phyloP scores from a whole-genome alignment of 1,140 invertebrate species.

The Halesus radiatus region DNA sequence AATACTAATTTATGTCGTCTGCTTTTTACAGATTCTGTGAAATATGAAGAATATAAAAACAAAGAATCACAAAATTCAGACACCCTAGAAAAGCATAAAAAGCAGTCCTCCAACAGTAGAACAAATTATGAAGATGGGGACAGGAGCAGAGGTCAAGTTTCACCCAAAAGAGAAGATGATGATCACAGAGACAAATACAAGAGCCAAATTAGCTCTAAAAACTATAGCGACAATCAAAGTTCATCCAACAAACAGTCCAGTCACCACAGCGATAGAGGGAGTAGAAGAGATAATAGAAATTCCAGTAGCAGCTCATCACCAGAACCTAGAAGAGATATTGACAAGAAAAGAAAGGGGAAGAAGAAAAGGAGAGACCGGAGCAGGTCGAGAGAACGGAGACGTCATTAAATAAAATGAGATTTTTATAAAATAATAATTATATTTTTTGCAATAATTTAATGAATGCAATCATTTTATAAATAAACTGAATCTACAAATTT shows the following conservation, averaged over 20 bases:
- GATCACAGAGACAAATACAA: neutral
- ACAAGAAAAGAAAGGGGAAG: constrained; percentile 69
- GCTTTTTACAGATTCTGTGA: constrained; percentile 74
- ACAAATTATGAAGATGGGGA: neutral
- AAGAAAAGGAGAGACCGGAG: constrained; percentile 69
- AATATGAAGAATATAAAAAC: constrained; percentile 78
- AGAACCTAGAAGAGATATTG: constrained; percentile 64
- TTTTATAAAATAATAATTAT: neutral
- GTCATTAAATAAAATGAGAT: neutral
- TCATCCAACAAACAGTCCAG: neutral
- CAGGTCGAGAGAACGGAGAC: constrained; percentile 63
- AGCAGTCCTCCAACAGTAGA: constrained; percentile 3
- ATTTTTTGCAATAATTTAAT: neutral
- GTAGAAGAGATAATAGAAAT: constrained; percentile 38
- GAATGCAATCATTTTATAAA: constrained; percentile 7
- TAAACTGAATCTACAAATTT: neutral
- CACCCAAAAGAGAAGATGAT: neutral
- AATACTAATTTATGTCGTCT: too few species aligned
- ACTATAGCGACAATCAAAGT: neutral
- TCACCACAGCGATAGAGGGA: constrained; percentile 39
- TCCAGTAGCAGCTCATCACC: constrained; percentile 41
- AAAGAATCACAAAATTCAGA: constrained; percentile 63
- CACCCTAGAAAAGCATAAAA: constrained; percentile 58
- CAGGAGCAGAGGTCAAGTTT: too few species aligned
- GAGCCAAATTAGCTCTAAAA: neutral